Base-by-base conservation (phyloP, 2,888 invertebrate genomes). In the Cosmia trapezina region DNA sequence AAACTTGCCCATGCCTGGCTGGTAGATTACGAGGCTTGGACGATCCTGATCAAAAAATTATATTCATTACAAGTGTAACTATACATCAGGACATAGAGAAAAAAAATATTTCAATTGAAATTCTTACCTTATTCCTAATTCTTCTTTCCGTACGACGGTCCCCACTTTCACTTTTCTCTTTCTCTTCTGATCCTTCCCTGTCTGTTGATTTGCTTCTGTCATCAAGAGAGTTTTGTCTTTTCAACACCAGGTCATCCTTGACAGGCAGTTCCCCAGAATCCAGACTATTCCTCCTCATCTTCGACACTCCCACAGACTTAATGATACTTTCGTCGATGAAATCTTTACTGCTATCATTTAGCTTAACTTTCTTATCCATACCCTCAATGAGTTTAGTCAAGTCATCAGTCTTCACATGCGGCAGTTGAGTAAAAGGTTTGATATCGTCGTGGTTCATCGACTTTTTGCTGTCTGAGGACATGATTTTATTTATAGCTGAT, bases 1-100 rank as follows among this genome's bases (percentile, higher is more conserved):
- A 90, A 98, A 97, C 87, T 97, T 97, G n/a, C 98, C 97, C 98
- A 98, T 98, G 37, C 98, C 98, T 0, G 99, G 99, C 85, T 98
- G 97, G 93, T 99, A 99, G 84, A 99, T 98, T 77, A 98, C 98
- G 91, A 98, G 97, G 59, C 98, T 98, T 41, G 99, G 99, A 57
- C 99, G 98, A 94, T 99, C 98, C 98, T 98, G 87, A 14, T 89
- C 47, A 72, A 61, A 78, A 70, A 59, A 73, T 11, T 12, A 60
- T n/a, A 78, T 56, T n/a, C 0, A 66, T 51, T 51, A 78, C 37
- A 61, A 78, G 43, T 65, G 19, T 28, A 62, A 64, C 41, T 61
- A 70, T 49, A 28, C 17, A 66, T 60, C 62, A 61, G n/a, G 41
- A n/a, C 11, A 49, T 0, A 70, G 22, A 41, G 17, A 67, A 71